These are phyloP conservation scores for Henicopernis longicauda DNA, from an alignment of 2,113 vertebrate species.

Conservation along the genomic window DNA sequence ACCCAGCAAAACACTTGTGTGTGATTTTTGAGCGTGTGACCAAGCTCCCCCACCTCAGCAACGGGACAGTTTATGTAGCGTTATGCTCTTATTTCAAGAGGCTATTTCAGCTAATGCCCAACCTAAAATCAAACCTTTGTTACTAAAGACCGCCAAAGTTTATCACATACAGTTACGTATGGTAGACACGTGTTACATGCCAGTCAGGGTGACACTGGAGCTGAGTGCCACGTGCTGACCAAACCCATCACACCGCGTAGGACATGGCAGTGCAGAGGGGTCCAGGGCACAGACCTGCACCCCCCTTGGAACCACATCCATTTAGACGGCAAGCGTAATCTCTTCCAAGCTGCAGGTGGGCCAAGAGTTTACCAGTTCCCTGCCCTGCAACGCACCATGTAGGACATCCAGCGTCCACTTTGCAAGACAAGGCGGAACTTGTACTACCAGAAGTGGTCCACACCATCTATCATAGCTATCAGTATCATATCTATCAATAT, in stretches of 20 bases:
- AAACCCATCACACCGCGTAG: not conserved
- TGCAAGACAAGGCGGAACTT: not conserved
- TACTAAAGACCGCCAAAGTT: not conserved
- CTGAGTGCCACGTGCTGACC: not conserved
- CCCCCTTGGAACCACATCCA: not conserved
- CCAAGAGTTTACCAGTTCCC: not conserved
- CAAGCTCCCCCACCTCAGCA: not conserved
- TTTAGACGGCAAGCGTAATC: fast-evolving
- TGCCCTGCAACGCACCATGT: not conserved
- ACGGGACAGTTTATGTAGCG: not conserved
- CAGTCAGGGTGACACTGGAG: fast-evolving
- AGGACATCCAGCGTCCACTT: not conserved
- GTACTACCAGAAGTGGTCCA: not conserved
- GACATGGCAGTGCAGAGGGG: not conserved
- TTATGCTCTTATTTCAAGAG: not conserved
- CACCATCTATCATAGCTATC: not conserved
- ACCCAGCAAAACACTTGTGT: not conserved
- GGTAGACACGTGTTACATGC: fast-evolving
- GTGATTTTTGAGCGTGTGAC: not conserved
- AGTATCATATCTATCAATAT: not conserved
- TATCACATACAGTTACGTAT: too few relatives aligned
- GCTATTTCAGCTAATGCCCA: not conserved
- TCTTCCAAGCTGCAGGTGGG: not conserved
- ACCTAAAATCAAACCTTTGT: not conserved
- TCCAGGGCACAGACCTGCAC: not conserved